Conservation (phyloP, 2,797 vertebrate genomes). For the Morus bassanus region DNA sequence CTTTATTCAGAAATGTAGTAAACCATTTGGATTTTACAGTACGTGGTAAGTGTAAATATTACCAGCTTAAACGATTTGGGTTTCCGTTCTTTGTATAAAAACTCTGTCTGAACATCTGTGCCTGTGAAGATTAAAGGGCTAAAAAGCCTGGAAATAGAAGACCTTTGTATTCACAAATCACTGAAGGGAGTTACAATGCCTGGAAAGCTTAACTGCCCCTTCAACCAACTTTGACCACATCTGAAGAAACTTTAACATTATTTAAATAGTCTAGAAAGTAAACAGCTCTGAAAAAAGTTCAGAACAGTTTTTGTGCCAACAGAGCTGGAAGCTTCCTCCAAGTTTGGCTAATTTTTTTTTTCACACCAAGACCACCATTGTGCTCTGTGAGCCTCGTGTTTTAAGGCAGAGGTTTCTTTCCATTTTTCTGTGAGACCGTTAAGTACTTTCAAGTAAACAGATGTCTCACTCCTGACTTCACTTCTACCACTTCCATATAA, state of each 20-base stretch:
- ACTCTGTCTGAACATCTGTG: conserved; percentile 44
- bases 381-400: not conserved
- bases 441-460: not conserved
- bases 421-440: not conserved
- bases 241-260: conserved; percentile 45
- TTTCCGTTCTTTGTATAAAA: conserved; percentile 57
- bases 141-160: conserved; percentile 60
- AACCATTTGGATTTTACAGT: conserved; percentile 7
- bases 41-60: conserved; percentile 28
- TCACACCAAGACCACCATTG: not conserved
- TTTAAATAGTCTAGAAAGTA: conserved; percentile 38
- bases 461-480: not conserved
- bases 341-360: not conserved
- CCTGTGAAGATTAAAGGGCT: conserved; percentile 48
- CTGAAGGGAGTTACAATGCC: conserved; percentile 17
- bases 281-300: not conserved
- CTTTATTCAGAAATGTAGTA: conserved; percentile 40
- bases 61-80: conserved; percentile 23
- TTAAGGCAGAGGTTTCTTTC: not conserved
- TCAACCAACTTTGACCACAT: conserved; percentile 47
- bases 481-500: not conserved
- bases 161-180: conserved; percentile 56
- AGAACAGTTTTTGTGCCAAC: not conserved
- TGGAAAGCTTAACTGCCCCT: conserved; percentile 28
- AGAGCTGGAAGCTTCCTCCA: not conserved